Evolutionary conservation across 1,140 invertebrate genomes (phyloP), one percentile per base, ranked within the genome.

Genomic region (Drosophila saltans): DNA sequence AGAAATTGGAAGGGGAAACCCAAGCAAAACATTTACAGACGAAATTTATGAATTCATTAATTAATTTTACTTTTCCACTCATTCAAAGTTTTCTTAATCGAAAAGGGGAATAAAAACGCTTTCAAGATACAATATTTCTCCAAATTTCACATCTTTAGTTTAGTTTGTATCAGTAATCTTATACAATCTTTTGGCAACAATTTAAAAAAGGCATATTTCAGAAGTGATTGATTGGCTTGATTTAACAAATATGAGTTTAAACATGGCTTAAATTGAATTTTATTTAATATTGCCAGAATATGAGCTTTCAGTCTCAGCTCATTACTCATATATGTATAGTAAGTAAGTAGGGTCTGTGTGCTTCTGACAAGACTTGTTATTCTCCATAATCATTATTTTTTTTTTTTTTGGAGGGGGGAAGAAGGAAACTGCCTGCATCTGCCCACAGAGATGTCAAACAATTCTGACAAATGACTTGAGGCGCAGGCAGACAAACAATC

Each of bases 391-490:
- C 45, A 48, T 48, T 48, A 10, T 3, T 10, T 52, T 52, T 52
- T 26, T 52, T 24, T 52, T 52, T 36, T 36, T 36, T 36, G 33
- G 33, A 1, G 3, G 3, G 33, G 33, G 33, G 28, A 4, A 30
- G 28, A 4, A 36, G 33, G 6, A 60, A 60, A 6, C 11, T 57
- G 11, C 28, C 10, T 57, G 55, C 26, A 57, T 57, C n/a, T 57
- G 28, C 55, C 55, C 26, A 16, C 36, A 70, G 61, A 70, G 76
- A 79, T 88, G 83, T 88, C 83, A 83, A 80, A 86, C 70, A 80
- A 73, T 69, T 80, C 70, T 74, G 83, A 86, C 80, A 86, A 88
- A 88, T 88, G 80, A 72, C 72, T 72, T 63, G 66, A 73, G 72
- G 72, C 61, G 48, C 62, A 75, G 48, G 57, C 57, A 52, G 45